Evolutionary conservation across 2,113 vertebrate species (phyloP), one percentile per base, ranked within the genome.

Genomic region (Vireo altiloquus): DNA sequence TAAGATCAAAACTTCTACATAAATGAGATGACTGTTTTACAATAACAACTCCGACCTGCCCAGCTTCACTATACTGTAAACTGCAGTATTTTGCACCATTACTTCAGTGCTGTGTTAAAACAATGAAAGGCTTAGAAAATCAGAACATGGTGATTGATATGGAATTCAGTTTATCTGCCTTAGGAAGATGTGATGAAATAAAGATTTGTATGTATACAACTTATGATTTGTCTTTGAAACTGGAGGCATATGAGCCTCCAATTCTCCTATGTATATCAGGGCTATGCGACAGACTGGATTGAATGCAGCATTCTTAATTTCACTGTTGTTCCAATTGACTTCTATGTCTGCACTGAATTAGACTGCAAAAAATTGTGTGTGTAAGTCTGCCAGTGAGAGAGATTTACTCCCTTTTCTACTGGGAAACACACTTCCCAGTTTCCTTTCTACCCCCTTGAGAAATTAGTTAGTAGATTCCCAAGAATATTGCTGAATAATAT

Each of bases 221-320:
- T 90, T 86, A 20, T 8, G 60, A 70, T 83, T 93, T 93, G 31
- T 56, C 56, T 82, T 64, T 89, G 60, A 94, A 94, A 95, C 24
- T 54, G 35, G 52, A 93, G 50, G 59, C 16, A 66, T 20, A 63
- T 63, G 35, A 83, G 12, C 22, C 25, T 83, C 47, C 10, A 54
- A 17, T 61, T 39, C 46, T 87, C n/a, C 39, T 47, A 10, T 47
- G 31, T 15, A 1, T 60, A 49, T 44, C 60, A 57, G 52, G 60
- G 47, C 68, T 92, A 40, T 9, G 5, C 0, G 4, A 53, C 56
- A 89, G 79, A 59, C 21, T 64, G 30, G 24, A 74, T 40, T 84
- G 87, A 87, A 93, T 66, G 22, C 47, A 75, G 44, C 33, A 35
- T 60, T 86, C 52, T 80, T 60, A 50, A 53, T 77, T 92, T 70